phyloP scores from a whole-genome alignment of 2,113 vertebrate species.

The Sakesphorus luctuosus region DNA sequence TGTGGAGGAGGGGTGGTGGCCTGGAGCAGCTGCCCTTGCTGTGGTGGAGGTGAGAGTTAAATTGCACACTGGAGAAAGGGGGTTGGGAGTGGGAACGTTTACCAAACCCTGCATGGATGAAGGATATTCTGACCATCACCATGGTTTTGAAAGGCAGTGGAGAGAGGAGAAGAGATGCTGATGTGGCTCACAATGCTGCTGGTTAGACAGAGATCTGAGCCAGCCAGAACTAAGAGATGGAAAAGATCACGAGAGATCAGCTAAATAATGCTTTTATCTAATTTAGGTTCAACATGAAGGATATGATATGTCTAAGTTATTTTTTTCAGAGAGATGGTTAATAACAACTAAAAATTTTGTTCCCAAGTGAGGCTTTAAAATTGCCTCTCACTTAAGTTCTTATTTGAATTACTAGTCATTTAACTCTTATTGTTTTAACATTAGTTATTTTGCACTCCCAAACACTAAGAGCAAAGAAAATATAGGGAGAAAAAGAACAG shows the following conservation, averaged over 20 bases:
- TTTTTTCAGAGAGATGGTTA: background rate
- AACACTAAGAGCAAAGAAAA: background rate
- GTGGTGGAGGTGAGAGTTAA: background rate
- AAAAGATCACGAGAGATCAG: background rate
- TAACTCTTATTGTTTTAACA: background rate
- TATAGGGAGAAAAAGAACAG: background rate
- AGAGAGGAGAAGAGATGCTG: background rate
- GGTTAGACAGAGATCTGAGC: background rate
- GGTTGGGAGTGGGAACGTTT: background rate
- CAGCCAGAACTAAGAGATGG: background rate
- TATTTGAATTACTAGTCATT: background rate
- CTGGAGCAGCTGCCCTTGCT: background rate
- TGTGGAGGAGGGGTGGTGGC: background rate
- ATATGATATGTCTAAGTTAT: background rate
- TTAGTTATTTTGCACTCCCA: background rate
- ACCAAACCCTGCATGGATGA: background rate
- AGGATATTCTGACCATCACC: background rate
- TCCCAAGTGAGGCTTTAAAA: background rate
- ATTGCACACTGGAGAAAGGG: background rate
- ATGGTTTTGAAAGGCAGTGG: background rate
- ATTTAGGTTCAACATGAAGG: background rate
- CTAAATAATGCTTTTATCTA: background rate
- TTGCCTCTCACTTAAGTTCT: background rate
- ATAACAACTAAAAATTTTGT: background rate
- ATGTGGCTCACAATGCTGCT: background rate